phyloP scores from a whole-genome alignment of 37 sponge, comb jelly and placozoan genomes.

The Aplysina aerophoba region DNA sequence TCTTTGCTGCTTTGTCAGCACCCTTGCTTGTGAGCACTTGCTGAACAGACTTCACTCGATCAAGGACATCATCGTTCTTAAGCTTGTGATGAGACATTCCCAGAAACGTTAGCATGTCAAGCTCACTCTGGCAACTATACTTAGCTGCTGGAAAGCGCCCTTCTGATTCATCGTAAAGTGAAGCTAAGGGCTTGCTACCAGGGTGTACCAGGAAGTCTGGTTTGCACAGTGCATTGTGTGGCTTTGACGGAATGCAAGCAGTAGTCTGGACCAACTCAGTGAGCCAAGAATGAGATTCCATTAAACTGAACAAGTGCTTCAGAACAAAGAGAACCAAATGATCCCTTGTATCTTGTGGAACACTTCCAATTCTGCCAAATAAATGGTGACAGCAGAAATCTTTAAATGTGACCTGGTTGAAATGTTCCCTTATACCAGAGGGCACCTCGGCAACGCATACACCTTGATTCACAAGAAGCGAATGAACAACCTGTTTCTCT shows the following conservation, averaged over 20 bases:
- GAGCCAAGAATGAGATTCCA: conserved; percentile 36
- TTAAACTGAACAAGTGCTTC: not conserved
- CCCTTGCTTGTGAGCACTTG: not conserved
- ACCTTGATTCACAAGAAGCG: not conserved
- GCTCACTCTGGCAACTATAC: not conserved
- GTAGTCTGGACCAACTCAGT: conserved; percentile 21
- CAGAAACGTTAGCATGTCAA: not conserved
- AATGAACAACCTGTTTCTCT: not conserved
- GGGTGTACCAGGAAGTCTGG: conserved; percentile 45
- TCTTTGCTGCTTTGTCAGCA: conserved; percentile 16
- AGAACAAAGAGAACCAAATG: conserved; percentile 39
- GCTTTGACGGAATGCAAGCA: conserved; percentile 40
- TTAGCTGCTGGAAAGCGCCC: conserved; percentile 55
- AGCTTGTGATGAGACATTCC: conserved; percentile 53
- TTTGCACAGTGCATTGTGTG: not conserved
- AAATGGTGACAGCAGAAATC: conserved; percentile 14
- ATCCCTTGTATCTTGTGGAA: not conserved
- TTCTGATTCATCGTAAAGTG: conserved; percentile 40
- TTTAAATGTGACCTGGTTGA: not conserved
- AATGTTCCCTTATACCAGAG: not conserved
- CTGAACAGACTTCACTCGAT: conserved; percentile 47
- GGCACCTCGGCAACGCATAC: not conserved
- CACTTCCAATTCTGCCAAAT: conserved; percentile 22
- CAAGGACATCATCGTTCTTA: conserved; percentile 32
- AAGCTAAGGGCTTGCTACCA: not conserved